phyloP scores from a whole-genome alignment of 1,140 invertebrate species.

The Aphaenogaster floridana region DNA sequence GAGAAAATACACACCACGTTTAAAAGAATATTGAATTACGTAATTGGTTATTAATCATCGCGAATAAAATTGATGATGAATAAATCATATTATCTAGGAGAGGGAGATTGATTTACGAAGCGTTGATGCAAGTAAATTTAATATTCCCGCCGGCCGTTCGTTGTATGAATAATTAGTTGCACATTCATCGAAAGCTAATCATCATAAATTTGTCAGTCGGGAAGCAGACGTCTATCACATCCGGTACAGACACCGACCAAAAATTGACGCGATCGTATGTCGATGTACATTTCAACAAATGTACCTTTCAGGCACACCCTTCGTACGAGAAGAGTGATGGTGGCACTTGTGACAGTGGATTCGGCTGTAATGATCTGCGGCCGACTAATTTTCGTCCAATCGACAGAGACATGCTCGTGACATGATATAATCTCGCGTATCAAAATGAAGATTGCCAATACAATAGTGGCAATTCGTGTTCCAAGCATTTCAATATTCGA shows the following conservation, averaged over 20 bases:
- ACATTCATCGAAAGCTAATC: slow-evolving; percentile 62
- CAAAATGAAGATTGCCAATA: slow-evolving; percentile 73
- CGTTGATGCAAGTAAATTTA: slow-evolving; percentile 46
- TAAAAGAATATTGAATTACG: slow-evolving; percentile 18
- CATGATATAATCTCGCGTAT: slow-evolving; percentile 69
- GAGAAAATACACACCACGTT: slow-evolving; percentile 26
- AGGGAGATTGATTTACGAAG: slow-evolving; percentile 60
- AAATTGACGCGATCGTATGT: slow-evolving; percentile 63
- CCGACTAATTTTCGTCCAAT: slow-evolving; percentile 62
- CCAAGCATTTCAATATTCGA: slow-evolving; percentile 29
- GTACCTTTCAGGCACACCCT: slow-evolving; percentile 53
- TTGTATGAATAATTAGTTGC: slow-evolving; percentile 58
- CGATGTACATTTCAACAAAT: slow-evolving; percentile 57
- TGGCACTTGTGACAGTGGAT: slow-evolving; percentile 26
- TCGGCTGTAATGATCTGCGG: slow-evolving; percentile 59
- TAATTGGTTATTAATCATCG: slow-evolving; percentile 50
- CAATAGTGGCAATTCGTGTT: slow-evolving; percentile 45
- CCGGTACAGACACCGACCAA: slow-evolving; percentile 36
- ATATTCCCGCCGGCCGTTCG: slow-evolving; percentile 28
- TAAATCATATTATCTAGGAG: slow-evolving; percentile 55
- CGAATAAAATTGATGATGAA: slow-evolving; percentile 41
- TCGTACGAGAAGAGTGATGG: slow-evolving; percentile 31
- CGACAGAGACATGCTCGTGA: slow-evolving; percentile 73
- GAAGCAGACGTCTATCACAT: slow-evolving; percentile 49
- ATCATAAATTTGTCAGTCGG: slow-evolving; percentile 67